Evolutionary conservation across 2,113 vertebrate species (phyloP), one percentile per base, ranked within the genome.

Genomic region (Mionectes macconnelli): DNA sequence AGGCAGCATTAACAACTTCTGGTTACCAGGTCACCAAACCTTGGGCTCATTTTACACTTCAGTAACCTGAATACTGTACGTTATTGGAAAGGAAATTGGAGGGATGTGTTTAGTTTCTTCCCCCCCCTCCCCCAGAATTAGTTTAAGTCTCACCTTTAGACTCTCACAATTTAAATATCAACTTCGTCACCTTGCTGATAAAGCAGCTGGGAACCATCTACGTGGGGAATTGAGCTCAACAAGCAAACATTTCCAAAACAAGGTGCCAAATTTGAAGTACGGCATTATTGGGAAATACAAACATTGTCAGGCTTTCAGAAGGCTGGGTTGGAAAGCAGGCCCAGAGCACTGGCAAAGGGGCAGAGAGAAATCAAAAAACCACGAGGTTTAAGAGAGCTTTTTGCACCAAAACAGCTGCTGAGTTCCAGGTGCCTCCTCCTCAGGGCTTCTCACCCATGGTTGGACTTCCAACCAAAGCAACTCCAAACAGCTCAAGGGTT

Each of bases 11-110:
- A 94, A 84, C 92, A 90, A 92, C 49, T 93, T 89, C 94, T 94
- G 76, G 88, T 93, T 94, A 96, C 72, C 88, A 90, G 92, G 92
- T 95, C 92, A 93, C 84, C 88, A 95, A 94, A 92, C 79, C 88
- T 84, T 37, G 60, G 79, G 67, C 93, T 96, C 88, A 75, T 97
- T 95, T 94, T 94, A 95, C 90, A 93, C 96, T 72, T 93, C 92
- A 93, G 88, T 88, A 89, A 86, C 72, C 72, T 75, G 90, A 95
- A 97, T 56, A 44, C 52, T 44, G 47, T 27, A 60, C 25, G 16
- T 88, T 86, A 93, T 84, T 81, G 63, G 69, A 90, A 75, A 90
- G 69, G 79, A 95, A 90, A 96, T 63, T 75, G 77, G 50, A 91
- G 59, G 42, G 56, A 77, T 52, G 57, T 10, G 22, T 42, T 42